A percentile compares a stretch with the other conserved stretches of the same genome.
phyloP scores from a whole-genome alignment of 1,140 invertebrate species.

The Drosophila asahinai region DNA sequence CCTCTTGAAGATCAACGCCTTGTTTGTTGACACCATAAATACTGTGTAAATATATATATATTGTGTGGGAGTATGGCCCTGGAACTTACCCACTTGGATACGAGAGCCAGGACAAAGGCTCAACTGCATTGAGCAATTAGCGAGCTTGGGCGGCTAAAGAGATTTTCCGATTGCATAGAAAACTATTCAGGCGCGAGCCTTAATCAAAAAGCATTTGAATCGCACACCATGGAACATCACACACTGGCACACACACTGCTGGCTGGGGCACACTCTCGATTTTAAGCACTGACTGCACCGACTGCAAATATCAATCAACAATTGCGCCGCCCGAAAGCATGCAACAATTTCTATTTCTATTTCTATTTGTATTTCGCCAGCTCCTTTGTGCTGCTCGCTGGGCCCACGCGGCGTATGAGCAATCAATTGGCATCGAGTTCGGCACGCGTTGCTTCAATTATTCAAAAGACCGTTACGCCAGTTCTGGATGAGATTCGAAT shows the following conservation, averaged over 20 bases:
- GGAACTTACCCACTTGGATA: slow-evolving; percentile 53
- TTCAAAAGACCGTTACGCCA: slow-evolving; percentile 71
- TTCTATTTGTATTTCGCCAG: slow-evolving; percentile 7
- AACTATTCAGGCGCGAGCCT: slow-evolving; percentile 66
- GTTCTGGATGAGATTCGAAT: slow-evolving; percentile 1
- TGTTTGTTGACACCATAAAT: slow-evolving; percentile 53
- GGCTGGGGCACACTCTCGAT: slow-evolving; percentile 15
- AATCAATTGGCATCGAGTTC: slow-evolving; percentile 65
- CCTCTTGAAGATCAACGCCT: slow-evolving; percentile 40
- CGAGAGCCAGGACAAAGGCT: slow-evolving; percentile 28
- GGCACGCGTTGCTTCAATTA: slow-evolving; percentile 57
- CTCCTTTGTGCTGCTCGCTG: slow-evolving; percentile 20
- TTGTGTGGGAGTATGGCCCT: not conserved
- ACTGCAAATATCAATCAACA: slow-evolving; percentile 65
- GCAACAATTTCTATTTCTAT: slow-evolving; percentile 60
- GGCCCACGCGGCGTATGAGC: slow-evolving; percentile 58
- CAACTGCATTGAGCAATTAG: slow-evolving; percentile 53
- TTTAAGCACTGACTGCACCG: slow-evolving; percentile 31
- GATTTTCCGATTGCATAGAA: slow-evolving; percentile 61
- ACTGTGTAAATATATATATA: not conserved
- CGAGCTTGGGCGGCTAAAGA: slow-evolving; percentile 31
- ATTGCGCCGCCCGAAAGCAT: slow-evolving; percentile 60
- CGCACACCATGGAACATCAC: slow-evolving; percentile 14
- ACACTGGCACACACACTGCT: slow-evolving; percentile 21
- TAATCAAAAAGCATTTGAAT: slow-evolving; percentile 62